phyloP scores from a whole-genome alignment of 2,888 invertebrate genomes.

The Calameuta filiformis region DNA sequence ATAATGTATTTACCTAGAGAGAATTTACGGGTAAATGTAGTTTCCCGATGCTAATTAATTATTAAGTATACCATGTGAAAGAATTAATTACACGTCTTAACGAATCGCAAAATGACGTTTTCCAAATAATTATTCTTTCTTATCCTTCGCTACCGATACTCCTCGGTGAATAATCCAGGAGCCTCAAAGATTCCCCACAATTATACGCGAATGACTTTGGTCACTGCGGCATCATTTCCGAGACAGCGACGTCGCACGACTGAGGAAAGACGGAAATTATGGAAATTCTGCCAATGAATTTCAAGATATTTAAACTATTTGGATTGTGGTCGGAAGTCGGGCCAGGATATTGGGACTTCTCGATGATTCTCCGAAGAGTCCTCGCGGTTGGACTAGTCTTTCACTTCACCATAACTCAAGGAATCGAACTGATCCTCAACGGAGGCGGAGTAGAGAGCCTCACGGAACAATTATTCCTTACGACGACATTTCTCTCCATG shows the following conservation, averaged over 20 bases:
- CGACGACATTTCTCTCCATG: neutral
- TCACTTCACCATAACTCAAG: neutral
- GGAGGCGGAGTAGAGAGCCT: neutral
- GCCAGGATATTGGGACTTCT: neutral
- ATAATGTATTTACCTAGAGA: neutral
- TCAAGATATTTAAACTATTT: neutral
- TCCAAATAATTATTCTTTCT: neutral
- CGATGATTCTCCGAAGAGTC: neutral
- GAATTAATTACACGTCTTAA: neutral
- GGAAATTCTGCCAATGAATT: neutral
- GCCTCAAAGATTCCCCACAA: no score
- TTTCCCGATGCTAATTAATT: neutral
- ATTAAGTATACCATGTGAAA: neutral
- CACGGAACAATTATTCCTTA: neutral
- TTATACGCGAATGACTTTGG: no score
- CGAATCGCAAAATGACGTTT: neutral
- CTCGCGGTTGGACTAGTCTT: neutral
- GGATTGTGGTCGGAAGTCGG: neutral
- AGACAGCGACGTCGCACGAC: no score
- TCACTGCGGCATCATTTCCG: no score
- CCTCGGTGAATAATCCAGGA: neutral
- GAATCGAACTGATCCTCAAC: neutral
- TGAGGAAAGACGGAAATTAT: neutral
- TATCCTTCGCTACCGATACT: neutral
- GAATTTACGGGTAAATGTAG: neutral